Percentiles rank a stretch among this genome's conserved stretches.
Conservation (phyloP, 2,113 vertebrate species). For the Lichenostomus cassidix region DNA sequence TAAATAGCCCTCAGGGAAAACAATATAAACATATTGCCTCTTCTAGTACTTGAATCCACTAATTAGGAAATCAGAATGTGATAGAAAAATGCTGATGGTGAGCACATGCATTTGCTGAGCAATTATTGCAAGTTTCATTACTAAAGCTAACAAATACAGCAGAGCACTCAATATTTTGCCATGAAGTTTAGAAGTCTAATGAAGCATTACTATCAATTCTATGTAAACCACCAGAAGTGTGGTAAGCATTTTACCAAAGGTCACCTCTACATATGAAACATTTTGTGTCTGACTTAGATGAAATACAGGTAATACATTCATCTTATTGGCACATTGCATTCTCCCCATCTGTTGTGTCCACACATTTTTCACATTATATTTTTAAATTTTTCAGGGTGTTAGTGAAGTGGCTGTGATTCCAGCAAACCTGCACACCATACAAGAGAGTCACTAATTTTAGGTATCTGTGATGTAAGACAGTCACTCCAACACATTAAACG, state of each 20-base stretch:
- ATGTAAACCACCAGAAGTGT: background rate
- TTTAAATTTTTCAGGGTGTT: background rate
- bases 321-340: background rate
- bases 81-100: background rate
- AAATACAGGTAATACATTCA: background rate
- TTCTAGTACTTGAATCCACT: background rate
- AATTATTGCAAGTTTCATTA: background rate
- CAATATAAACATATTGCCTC: background rate
- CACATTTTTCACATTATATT: background rate
- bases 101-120: background rate
- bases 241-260: background rate
- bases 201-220: background rate
- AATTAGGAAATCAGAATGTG: constrained; percentile 33
- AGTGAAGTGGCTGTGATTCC: background rate
- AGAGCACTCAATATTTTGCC: background rate
- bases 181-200: background rate
- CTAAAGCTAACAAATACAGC: background rate
- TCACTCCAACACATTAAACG: background rate
- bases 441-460: background rate
- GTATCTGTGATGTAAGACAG: background rate
- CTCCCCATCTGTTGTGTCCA: background rate
- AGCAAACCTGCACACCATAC: background rate
- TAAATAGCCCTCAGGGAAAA: background rate
- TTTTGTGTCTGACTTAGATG: background rate
- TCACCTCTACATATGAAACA: background rate